Conservation (phyloP, 1,140 invertebrate species). For the Calycopis cecrops region DNA sequence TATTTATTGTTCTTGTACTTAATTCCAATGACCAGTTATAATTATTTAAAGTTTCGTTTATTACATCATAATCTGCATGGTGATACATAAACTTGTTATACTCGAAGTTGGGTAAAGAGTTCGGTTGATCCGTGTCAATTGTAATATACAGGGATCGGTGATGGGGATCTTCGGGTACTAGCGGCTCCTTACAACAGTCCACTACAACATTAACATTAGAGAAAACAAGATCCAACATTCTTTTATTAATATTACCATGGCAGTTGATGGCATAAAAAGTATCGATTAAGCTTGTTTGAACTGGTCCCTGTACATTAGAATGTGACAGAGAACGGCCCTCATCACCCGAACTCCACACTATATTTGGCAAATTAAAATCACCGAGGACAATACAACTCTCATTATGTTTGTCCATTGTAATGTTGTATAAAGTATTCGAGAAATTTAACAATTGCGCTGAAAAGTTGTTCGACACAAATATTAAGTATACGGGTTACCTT, state of each 20-base stretch:
- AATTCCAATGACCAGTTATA: not conserved
- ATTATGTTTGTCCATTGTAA: not conserved
- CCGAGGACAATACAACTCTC: not conserved
- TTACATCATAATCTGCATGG: not conserved
- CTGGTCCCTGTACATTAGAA: not conserved
- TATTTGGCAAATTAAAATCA: not conserved
- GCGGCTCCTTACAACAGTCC: not conserved
- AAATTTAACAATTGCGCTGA: not conserved
- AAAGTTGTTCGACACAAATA: not conserved
- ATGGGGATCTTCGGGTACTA: conserved; percentile 1
- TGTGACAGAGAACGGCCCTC: not conserved
- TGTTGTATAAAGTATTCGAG: not conserved
- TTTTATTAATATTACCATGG: not conserved
- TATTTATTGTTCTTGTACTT: not conserved
- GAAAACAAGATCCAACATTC: not conserved
- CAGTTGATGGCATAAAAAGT: not conserved
- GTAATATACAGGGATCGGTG: not conserved
- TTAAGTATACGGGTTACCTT: not conserved
- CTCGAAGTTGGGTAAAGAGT: not conserved
- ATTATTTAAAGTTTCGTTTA: not conserved
- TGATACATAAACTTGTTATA: not conserved
- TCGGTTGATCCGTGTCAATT: not conserved
- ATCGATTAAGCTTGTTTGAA: not conserved
- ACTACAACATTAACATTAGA: not conserved
- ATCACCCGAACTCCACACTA: not conserved